Evolutionary conservation across 2,888 invertebrate genomes (phyloP).

Genomic region (Aporophyla lueneburgensis): DNA sequence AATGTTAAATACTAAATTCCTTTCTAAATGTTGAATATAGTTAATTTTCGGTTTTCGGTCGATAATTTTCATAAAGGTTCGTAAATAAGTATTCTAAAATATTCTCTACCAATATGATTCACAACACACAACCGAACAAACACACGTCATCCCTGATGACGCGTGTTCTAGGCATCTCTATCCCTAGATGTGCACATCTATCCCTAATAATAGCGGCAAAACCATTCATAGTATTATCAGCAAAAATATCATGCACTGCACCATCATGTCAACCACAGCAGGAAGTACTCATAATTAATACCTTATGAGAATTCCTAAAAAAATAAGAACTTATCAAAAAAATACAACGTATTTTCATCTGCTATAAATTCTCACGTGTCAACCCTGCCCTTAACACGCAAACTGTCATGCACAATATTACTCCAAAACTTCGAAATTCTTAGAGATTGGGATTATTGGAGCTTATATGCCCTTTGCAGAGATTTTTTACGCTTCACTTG

Average conservation of each 20-base stretch:
- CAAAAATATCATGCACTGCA: no score
- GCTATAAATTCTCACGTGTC: neutral
- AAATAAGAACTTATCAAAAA: neutral
- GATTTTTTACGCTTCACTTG: conserved; percentile 78
- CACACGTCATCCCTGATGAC: no score
- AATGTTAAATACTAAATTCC: neutral
- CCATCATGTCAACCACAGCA: no score
- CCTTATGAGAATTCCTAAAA: neutral
- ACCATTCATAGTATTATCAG: no score
- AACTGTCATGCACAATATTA: conserved; percentile 68
- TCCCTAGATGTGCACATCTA: no score
- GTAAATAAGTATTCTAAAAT: neutral
- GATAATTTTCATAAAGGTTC: neutral
- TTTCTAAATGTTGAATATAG: neutral
- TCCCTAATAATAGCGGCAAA: no score
- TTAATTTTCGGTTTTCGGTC: neutral
- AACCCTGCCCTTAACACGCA: conserved; percentile 18
- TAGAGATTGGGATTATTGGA: conserved; percentile 78
- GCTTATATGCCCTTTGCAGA: conserved; percentile 75
- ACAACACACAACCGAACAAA: no score
- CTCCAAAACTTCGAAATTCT: conserved; percentile 68
- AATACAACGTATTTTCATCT: neutral
- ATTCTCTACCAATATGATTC: neutral
- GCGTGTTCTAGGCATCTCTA: no score
- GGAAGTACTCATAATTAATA: no score